Conservation (phyloP, 2,113 vertebrate genomes). For the Castor canadensis region DNA sequence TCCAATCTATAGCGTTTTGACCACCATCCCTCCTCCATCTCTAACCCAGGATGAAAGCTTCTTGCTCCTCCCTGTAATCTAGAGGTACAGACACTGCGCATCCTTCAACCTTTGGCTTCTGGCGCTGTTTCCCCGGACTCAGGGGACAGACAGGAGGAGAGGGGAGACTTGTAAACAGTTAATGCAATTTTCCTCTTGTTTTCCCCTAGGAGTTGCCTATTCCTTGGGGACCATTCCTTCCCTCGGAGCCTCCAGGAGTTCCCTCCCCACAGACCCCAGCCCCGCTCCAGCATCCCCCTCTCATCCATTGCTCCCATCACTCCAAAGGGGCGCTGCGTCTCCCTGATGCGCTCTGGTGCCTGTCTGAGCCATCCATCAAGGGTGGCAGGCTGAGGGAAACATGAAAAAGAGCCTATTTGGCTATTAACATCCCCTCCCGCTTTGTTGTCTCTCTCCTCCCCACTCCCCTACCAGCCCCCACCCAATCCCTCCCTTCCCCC, state of each 20-base stretch:
- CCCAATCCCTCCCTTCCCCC: not conserved
- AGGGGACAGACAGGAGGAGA: not conserved
- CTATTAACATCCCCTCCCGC: slow-evolving; percentile 85
- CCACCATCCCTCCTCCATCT: not conserved
- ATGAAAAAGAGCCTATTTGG: slow-evolving; percentile 86
- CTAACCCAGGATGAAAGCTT: not conserved
- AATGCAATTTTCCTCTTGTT: not conserved
- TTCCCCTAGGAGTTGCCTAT: not conserved
- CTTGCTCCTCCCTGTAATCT: not conserved
- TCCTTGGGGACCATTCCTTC: not conserved
- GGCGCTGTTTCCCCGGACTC: not conserved
- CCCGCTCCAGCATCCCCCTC: slow-evolving; percentile 24
- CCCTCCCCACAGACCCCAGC: slow-evolving; percentile 43
- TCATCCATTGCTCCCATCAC: slow-evolving; percentile 19
- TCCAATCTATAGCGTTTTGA: not conserved
- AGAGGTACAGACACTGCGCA: not conserved
- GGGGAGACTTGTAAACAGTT: not conserved
- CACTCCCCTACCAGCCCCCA: slow-evolving; percentile 17
- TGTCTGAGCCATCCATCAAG: slow-evolving; percentile 93
- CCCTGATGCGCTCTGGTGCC: slow-evolving; percentile 86
- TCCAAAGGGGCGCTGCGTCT: slow-evolving; percentile 76
- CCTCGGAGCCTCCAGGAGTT: not conserved
- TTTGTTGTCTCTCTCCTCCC: slow-evolving; percentile 84
- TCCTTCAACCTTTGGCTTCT: not conserved
- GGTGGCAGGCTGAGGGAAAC: slow-evolving; percentile 88